Evolutionary conservation across 2,113 vertebrate species (phyloP).

Genomic region (Bos javanicus): DNA sequence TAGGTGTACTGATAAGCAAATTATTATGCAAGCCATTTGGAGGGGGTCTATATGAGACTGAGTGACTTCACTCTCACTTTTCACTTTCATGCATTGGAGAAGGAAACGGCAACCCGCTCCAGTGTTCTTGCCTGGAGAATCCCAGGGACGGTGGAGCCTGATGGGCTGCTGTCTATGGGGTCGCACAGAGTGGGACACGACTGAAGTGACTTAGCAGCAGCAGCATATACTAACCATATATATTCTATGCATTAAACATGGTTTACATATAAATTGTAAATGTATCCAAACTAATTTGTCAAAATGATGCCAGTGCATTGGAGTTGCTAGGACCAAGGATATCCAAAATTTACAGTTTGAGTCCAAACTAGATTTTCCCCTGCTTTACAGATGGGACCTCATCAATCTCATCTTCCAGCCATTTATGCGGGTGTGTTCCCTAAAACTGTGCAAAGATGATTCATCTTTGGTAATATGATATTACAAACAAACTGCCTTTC

Average conservation of each 20-base stretch:
- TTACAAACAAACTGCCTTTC: not conserved
- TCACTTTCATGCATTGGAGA: too few relatives aligned
- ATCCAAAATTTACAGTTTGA: not conserved
- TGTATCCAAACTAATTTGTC: not conserved
- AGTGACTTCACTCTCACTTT: too few relatives aligned
- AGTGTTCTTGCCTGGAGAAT: too few relatives aligned
- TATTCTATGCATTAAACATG: not conserved
- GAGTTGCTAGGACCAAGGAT: not conserved
- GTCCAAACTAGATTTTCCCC: not conserved
- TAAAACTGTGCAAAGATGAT: not conserved
- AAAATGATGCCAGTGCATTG: not conserved
- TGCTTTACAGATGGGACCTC: not conserved
- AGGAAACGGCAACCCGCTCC: too few relatives aligned
- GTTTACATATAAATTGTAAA: not conserved
- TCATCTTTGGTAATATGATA: not conserved
- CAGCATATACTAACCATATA: not conserved
- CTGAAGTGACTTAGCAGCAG: too few relatives aligned
- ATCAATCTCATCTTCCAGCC: not conserved
- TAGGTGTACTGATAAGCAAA: not conserved
- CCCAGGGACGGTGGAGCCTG: too few relatives aligned
- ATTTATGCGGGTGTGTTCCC: not conserved
- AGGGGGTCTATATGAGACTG: not conserved
- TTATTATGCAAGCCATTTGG: not conserved
- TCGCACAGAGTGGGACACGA: too few relatives aligned
- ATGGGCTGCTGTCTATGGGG: too few relatives aligned